Conservation (phyloP, 2,888 invertebrate genomes). For the Tridacna crocea region DNA sequence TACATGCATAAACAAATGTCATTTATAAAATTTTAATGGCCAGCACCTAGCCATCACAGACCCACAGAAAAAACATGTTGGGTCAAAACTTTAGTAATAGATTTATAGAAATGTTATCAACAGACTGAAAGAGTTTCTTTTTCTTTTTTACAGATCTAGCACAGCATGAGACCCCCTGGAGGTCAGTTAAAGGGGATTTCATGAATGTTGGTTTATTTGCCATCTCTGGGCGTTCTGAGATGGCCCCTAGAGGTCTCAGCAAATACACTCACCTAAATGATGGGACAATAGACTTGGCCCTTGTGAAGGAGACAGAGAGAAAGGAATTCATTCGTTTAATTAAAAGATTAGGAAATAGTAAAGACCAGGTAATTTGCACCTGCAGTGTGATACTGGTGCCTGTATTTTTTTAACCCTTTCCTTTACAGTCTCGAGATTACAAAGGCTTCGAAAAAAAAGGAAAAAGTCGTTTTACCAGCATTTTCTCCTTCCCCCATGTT, state of each 20-base stretch:
- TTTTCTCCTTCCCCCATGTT: no score
- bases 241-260: slow-evolving; percentile 80
- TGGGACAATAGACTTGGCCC: slow-evolving; percentile 79
- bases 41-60: no score
- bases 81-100: no score
- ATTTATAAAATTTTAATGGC: no score
- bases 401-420: no score
- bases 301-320: slow-evolving; percentile 76
- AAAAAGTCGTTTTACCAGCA: no score
- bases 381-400: no score
- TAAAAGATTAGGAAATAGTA: slow-evolving; percentile 79
- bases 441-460: no score
- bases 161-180: slow-evolving; percentile 73
- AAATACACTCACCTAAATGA: slow-evolving; percentile 81
- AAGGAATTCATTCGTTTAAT: slow-evolving; percentile 81
- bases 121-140: not conserved
- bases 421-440: no score
- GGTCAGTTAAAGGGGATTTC: slow-evolving; percentile 75
- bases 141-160: slow-evolving; percentile 67
- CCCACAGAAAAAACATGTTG: no score
- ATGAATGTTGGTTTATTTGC: slow-evolving; percentile 77
- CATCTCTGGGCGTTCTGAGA: slow-evolving; percentile 73
- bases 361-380: slow-evolving; percentile 78
- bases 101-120: no score
- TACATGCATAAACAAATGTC: no score